Evolutionary conservation across 2,888 invertebrate species (phyloP).

Genomic region (Osedax frankpressi): DNA sequence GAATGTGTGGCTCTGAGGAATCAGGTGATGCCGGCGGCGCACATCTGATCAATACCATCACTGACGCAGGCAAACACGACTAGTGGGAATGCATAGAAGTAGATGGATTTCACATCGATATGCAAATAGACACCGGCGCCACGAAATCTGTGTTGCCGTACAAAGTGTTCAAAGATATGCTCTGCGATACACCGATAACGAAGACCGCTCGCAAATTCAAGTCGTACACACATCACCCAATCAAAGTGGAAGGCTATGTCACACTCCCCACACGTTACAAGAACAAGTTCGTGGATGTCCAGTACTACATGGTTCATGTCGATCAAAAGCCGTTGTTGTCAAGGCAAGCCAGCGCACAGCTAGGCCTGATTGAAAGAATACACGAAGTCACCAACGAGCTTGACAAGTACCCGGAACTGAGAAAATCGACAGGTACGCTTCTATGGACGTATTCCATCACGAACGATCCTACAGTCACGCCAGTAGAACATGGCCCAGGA

Average conservation of each 20-base stretch:
- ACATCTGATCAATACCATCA: not conserved
- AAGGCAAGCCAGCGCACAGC: not conserved
- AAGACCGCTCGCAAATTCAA: not conserved
- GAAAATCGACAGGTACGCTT: not conserved
- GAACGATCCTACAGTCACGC: not conserved
- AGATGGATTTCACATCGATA: not conserved
- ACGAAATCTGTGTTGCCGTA: not conserved
- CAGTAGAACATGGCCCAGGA: constrained; percentile 5
- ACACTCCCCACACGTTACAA: not conserved
- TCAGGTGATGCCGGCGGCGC: not conserved
- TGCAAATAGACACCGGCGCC: too few relatives aligned
- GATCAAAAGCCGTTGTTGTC: not conserved
- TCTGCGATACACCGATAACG: too few relatives aligned
- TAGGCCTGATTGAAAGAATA: constrained; percentile 6
- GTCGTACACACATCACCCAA: constrained; percentile 1
- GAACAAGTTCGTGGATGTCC: not conserved
- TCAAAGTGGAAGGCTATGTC: too few relatives aligned
- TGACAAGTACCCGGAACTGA: constrained; percentile 13
- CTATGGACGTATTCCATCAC: too few relatives aligned
- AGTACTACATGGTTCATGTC: not conserved
- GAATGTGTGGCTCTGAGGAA: not conserved
- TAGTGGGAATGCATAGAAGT: not conserved
- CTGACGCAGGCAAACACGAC: not conserved
- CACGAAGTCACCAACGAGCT: not conserved
- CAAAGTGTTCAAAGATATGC: too few relatives aligned